Conservation (phyloP, 2,113 vertebrate genomes). For the Garra rufa region DNA sequence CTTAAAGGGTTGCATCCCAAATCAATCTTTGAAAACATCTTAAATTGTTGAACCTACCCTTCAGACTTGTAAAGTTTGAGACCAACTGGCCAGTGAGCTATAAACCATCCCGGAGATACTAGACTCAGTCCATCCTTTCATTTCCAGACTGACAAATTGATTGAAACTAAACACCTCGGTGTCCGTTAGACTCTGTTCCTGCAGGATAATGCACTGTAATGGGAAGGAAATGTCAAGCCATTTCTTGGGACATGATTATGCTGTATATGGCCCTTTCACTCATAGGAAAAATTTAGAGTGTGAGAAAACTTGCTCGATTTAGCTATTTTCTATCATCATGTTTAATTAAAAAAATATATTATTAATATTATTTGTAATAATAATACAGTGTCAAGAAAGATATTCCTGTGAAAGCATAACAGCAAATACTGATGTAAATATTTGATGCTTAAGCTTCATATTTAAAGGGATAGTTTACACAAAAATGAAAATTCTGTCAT, state of each 20-base stretch:
- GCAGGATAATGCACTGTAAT: slow-evolving; percentile 37
- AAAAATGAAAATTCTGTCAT: no score
- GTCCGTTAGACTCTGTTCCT: slow-evolving; percentile 31
- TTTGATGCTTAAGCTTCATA: neutral
- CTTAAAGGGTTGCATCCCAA: neutral
- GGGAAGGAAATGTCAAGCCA: slow-evolving; percentile 56
- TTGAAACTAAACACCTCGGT: slow-evolving; percentile 24
- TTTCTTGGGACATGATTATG: slow-evolving; percentile 57
- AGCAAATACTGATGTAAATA: no score
- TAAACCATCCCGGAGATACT: neutral
- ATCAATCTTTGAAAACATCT: slow-evolving; percentile 12
- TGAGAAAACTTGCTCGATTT: neutral
- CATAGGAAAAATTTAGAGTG: slow-evolving; percentile 53
- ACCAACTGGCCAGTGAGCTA: neutral
- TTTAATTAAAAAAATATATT: neutral
- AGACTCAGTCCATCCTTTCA: slow-evolving; percentile 4
- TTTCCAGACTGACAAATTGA: slow-evolving; percentile 32
- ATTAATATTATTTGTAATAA: neutral
- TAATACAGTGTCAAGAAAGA: neutral
- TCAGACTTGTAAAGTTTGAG: neutral
- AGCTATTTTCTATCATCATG: neutral
- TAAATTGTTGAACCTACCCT: slow-evolving; percentile 17
- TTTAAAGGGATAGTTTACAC: neutral
- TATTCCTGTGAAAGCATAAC: neutral
- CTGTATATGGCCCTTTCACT: slow-evolving; percentile 55